These are phyloP conservation scores for Tipula lateralis DNA, from an alignment of 2,888 invertebrate species.

Conservation along the genomic window DNA sequence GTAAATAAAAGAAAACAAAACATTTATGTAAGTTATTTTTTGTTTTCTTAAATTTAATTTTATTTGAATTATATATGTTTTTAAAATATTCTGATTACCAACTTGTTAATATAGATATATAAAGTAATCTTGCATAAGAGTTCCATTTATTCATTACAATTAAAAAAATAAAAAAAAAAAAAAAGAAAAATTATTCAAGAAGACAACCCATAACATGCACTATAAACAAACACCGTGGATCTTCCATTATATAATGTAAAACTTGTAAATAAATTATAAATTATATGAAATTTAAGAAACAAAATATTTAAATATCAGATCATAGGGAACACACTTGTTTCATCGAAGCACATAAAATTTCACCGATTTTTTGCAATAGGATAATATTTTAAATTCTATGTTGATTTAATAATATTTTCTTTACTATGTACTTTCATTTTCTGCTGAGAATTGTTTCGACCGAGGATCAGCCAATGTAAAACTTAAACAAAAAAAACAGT, in stretches of 20 bases:
- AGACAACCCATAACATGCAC: neutral
- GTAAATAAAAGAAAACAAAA: neutral
- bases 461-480: neutral
- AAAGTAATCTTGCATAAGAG: conserved; percentile 5
- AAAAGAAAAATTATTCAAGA: neutral
- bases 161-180: neutral
- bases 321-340: neutral
- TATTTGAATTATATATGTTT: neutral
- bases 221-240: neutral
- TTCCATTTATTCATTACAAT: neutral
- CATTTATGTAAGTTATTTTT: neutral
- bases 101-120: neutral
- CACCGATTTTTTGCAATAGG: neutral
- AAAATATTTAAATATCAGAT: neutral
- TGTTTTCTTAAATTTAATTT: neutral
- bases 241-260: conserved; percentile 11
- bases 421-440: neutral
- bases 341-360: neutral
- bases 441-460: neutral
- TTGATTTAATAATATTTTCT: neutral
- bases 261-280: conserved; percentile 3
- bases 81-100: neutral
- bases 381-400: neutral
- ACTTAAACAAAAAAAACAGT: no score
- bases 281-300: neutral